Base-by-base conservation (phyloP, 2,797 vertebrate genomes). In the Uromys caudimaculatus region DNA sequence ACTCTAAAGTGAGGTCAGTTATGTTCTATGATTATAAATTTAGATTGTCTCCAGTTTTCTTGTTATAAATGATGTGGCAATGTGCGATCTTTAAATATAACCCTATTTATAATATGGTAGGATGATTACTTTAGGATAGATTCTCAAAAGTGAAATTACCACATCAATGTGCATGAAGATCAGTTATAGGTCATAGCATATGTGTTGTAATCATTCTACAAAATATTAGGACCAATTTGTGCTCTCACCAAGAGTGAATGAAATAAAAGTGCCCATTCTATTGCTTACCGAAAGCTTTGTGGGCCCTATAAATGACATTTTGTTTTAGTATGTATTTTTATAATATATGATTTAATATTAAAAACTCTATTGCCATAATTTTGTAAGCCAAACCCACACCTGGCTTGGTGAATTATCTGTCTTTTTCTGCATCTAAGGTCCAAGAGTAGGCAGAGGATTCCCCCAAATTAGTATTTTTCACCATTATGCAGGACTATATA, bases 191-290 rank as follows among this genome's bases (percentile, higher is more conserved):
- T 89, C 88, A 91, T 89, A 38, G 89, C n/a, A 75, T 56, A 67
- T 86, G 56, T 50, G n/a, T 12, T 81, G 21, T 91, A 89, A 87
- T 69, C 79, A 81, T 58, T 89, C 96, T 95, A 73, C 7, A 91
- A 97, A 94, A 89, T 78, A 85, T 69, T 75, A 79, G 13, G 32
- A 71, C 5, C 23, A 90, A 92, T 76, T 90, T 90, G 69, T 95
- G 44, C 24, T 88, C 50, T 64, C n/a, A 67, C 32, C 35, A 81
- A 47, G 8, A 71, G 47, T 86, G 60, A 95, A 93, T 69, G 41
- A 92, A 85, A 78, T 64, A 56, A 93, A 93, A 89, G 12, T 94
- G 19, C 23, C 8, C 8, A 93, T 86, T 77, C 77, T 93, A 87
- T 92, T 84, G 29, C 47, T 85, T 77, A 41, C 90, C 50, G 32